phyloP scores from a whole-genome alignment of 2,113 vertebrate genomes.

The Passer domesticus region DNA sequence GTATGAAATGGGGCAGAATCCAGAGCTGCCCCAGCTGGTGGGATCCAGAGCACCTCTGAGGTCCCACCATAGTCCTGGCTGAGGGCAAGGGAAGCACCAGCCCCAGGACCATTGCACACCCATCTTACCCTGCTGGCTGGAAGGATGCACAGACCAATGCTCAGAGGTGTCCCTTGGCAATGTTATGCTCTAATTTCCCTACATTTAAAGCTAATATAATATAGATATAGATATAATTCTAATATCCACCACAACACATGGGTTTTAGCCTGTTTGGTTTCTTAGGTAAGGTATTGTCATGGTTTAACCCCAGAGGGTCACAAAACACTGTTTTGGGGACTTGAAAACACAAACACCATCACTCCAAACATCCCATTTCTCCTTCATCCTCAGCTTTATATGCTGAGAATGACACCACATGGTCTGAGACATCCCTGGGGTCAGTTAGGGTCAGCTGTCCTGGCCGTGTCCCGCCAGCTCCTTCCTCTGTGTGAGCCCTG shows the following conservation, averaged over 20 bases:
- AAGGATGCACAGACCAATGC: not conserved
- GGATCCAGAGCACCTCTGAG: not conserved
- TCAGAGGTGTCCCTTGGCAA: not conserved
- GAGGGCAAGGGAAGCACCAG: not conserved
- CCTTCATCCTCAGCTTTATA: not conserved
- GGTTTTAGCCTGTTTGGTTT: not conserved
- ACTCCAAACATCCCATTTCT: rapidly evolving
- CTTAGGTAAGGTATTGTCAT: not conserved
- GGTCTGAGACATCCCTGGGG: not conserved
- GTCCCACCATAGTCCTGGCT: not conserved
- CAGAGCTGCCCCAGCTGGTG: not conserved
- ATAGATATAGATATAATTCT: not conserved
- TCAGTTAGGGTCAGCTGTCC: not conserved
- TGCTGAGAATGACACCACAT: not conserved
- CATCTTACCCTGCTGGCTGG: not conserved
- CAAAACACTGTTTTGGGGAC: not conserved
- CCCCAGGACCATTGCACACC: not conserved
- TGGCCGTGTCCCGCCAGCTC: not conserved
- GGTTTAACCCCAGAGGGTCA: not conserved
- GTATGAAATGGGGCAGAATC: not conserved
- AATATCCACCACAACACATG: not conserved
- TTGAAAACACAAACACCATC: not conserved
- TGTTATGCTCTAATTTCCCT: not conserved
- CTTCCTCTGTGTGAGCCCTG: not conserved
- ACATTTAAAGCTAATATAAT: not conserved